Evolutionary conservation across 2,888 invertebrate species (phyloP).

Genomic region (Nebria salina): DNA sequence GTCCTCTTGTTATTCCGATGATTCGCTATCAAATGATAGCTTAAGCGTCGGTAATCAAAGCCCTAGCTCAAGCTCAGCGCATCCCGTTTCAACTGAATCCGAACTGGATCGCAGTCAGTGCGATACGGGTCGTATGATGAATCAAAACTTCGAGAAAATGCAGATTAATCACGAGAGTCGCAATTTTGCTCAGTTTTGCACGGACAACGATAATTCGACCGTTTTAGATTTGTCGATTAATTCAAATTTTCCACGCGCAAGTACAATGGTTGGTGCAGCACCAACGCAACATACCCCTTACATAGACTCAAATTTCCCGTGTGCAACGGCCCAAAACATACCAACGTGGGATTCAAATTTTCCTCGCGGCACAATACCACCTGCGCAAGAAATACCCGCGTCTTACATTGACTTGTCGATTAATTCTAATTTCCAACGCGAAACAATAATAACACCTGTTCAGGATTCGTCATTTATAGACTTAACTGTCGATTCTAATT

Average conservation of each 20-base stretch:
- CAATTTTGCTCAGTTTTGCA: conserved; percentile 30
- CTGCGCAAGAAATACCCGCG: background rate
- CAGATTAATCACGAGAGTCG: conserved; percentile 56
- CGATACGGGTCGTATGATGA: conserved; percentile 49
- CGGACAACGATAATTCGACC: conserved; percentile 31
- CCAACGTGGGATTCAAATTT: background rate
- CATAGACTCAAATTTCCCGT: too few species aligned
- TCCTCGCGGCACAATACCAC: background rate
- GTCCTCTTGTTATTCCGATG: conserved; percentile 76
- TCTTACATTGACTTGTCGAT: too few species aligned
- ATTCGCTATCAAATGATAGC: conserved; percentile 76
- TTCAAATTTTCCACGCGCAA: conserved; percentile 16
- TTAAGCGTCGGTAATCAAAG: conserved; percentile 61
- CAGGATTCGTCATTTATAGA: background rate
- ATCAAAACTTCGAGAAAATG: conserved; percentile 56
- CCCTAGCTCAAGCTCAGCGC: conserved; percentile 61
- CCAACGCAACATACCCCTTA: too few species aligned
- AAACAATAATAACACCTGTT: background rate
- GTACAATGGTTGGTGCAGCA: background rate
- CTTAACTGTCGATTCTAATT: conserved; percentile 2
- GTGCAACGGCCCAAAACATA: too few species aligned
- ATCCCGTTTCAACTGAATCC: conserved; percentile 54
- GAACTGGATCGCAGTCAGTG: conserved; percentile 39
- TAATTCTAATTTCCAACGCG: background rate
- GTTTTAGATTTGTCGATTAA: conserved; percentile 29